phyloP scores from a whole-genome alignment of 2,888 invertebrate genomes.

The Octonoba sinensis region DNA sequence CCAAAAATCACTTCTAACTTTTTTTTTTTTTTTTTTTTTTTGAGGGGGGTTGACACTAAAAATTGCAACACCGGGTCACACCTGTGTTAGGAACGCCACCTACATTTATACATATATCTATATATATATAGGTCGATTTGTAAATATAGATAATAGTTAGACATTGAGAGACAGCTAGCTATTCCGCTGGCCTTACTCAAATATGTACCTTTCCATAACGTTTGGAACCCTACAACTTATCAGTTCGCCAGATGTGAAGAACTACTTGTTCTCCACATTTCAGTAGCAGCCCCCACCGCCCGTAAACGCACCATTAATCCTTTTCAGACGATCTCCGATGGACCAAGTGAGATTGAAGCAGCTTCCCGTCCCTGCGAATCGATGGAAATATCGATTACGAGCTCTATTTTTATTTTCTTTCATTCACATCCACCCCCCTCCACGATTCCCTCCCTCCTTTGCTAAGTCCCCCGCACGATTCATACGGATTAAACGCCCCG shows the following conservation, averaged over 20 bases:
- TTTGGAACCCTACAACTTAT: constrained; percentile 12
- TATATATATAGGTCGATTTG: neutral
- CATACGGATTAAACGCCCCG: too few species aligned
- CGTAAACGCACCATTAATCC: constrained; percentile 46
- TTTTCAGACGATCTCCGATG: constrained; percentile 12
- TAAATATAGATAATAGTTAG: neutral
- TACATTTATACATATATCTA: constrained; percentile 2
- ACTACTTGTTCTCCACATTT: too few species aligned
- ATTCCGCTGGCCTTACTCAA: neutral
- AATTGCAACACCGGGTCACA: too few species aligned
- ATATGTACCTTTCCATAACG: too few species aligned
- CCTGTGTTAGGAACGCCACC: too few species aligned
- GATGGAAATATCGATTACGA: constrained; percentile 35
- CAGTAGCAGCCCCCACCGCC: neutral
- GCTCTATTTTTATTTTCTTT: constrained; percentile 1
- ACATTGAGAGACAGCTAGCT: neutral
- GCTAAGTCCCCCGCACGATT: too few species aligned
- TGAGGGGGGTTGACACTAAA: too few species aligned
- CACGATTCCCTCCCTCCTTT: too few species aligned
- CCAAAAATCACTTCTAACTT: too few species aligned
- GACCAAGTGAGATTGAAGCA: constrained; percentile 5
- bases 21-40: too few species aligned
- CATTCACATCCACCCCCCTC: too few species aligned
- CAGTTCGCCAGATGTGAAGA: constrained; percentile 16
- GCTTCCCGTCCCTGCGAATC: constrained; percentile 28